phyloP scores from a whole-genome alignment of 2,113 vertebrate genomes.

The Mohoua ochrocephala region DNA sequence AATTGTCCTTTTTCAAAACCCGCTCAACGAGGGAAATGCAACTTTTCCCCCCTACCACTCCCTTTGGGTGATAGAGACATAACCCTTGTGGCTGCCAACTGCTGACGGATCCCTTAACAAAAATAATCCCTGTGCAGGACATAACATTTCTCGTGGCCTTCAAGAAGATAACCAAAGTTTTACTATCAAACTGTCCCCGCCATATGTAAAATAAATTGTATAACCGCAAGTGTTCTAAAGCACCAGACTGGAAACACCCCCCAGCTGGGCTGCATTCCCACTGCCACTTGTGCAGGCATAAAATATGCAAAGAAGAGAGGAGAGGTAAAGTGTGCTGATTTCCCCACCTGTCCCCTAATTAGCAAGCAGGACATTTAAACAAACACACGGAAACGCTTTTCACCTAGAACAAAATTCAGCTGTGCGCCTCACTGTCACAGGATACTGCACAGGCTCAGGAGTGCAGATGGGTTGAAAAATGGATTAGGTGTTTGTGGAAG shows the following conservation, averaged over 20 bases:
- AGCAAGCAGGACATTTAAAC: slow-evolving; percentile 1
- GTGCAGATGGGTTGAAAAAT: background rate
- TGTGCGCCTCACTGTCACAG: background rate
- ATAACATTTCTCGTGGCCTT: background rate
- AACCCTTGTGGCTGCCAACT: background rate
- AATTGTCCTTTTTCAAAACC: background rate
- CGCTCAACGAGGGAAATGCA: background rate
- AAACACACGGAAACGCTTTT: background rate
- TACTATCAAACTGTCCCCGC: background rate
- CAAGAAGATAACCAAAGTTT: background rate
- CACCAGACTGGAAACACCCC: slow-evolving; percentile 19
- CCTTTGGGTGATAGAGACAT: background rate
- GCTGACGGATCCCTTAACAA: background rate
- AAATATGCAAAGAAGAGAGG: background rate
- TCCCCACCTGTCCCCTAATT: slow-evolving; percentile 11
- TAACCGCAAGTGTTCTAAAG: background rate
- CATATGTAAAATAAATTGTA: background rate
- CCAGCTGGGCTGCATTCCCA: slow-evolving; percentile 9
- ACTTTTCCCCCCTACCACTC: background rate
- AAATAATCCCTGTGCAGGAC: background rate
- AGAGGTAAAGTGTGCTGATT: background rate
- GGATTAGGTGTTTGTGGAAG: background rate
- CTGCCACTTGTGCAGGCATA: background rate
- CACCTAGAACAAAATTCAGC: background rate
- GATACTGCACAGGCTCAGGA: background rate